Base-by-base conservation (phyloP, 2,113 vertebrate genomes). In the Stercorarius parasiticus region DNA sequence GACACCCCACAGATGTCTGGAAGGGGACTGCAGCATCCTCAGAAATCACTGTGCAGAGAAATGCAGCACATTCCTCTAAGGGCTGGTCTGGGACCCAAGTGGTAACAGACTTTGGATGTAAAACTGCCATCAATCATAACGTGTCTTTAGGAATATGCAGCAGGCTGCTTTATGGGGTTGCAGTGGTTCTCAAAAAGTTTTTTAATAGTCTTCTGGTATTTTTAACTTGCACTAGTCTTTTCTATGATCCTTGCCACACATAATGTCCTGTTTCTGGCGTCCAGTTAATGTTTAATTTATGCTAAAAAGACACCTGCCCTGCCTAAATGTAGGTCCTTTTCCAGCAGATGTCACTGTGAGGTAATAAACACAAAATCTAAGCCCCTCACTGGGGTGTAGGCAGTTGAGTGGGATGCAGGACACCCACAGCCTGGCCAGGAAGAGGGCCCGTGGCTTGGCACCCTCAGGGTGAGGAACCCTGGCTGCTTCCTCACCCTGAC, bases 331-430 rank as follows among this genome's bases (percentile, higher is more conserved):
- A 43, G 22, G 12, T 13, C 2, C 8, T 53, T 76, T 91, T 66
- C 90, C 94, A 95, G 93, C 32, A 96, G 92, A 23, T 91, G 96
- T 94, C 94, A 91, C 72, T 95, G 56, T 52, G 62, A 96, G 38
- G 72, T 50, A 89, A 80, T 12, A 38, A 79, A 70, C 50, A 40
- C 49, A 58, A 86, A 92, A 61, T 9, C 10, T 23, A 50, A 52
- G 4, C 1, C 10, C 9, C 2, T 64, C 22, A 0, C 5, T 6
- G 30, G 4, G 29, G 1, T 9, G 3, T 9, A 17, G 27, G 67
- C 6, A 34, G 36, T 9, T 22, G 10, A 10, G 7, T 34, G 66
- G 27, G 5, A 19, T 2, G 1, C n/a, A 36, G 21, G 19, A 15
- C 43, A 34, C 3, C 2, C 16, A 3, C 3, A 8, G 23, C 34